Evolutionary conservation across 1,140 invertebrate species (phyloP).

Genomic region (Sinonovacula constricta): DNA sequence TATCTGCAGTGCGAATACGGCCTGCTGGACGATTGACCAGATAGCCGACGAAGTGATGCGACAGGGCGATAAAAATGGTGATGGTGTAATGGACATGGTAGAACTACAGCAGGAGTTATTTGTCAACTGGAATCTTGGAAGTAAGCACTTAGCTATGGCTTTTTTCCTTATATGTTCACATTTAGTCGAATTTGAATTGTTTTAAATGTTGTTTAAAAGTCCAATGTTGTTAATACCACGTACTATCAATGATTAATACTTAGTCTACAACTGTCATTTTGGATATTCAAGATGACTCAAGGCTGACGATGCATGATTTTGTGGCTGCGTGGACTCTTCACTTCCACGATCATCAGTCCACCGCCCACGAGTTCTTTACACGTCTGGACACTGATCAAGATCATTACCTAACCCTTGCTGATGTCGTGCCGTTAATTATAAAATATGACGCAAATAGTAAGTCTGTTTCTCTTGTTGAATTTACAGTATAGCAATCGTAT

Average conservation of each 20-base stretch:
- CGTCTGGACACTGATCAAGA: slow-evolving; percentile 12
- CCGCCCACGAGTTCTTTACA: slow-evolving; percentile 29
- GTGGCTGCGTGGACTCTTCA: not conserved
- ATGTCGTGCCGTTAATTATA: too few relatives aligned
- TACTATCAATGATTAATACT: too few relatives aligned
- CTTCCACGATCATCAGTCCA: slow-evolving; percentile 34
- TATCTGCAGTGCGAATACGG: slow-evolving; percentile 17
- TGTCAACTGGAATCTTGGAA: not conserved
- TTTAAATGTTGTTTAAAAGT: too few relatives aligned
- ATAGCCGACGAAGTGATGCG: slow-evolving; percentile 14
- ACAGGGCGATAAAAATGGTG: slow-evolving; percentile 2
- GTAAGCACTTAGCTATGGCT: not conserved
- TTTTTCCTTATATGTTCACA: not conserved
- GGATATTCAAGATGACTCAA: slow-evolving; percentile 23
- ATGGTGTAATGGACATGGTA: not conserved
- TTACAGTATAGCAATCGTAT: too few relatives aligned
- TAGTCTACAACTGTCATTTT: too few relatives aligned
- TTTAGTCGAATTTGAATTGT: too few relatives aligned
- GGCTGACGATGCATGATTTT: slow-evolving; percentile 17
- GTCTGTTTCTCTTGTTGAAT: too few relatives aligned
- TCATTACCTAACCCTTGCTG: not conserved
- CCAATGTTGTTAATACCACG: too few relatives aligned
- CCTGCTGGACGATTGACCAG: slow-evolving; percentile 33
- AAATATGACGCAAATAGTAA: too few relatives aligned
- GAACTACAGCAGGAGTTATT: slow-evolving; percentile 18